Conservation (phyloP, 2,797 vertebrate genomes). For the Mus caroli region DNA sequence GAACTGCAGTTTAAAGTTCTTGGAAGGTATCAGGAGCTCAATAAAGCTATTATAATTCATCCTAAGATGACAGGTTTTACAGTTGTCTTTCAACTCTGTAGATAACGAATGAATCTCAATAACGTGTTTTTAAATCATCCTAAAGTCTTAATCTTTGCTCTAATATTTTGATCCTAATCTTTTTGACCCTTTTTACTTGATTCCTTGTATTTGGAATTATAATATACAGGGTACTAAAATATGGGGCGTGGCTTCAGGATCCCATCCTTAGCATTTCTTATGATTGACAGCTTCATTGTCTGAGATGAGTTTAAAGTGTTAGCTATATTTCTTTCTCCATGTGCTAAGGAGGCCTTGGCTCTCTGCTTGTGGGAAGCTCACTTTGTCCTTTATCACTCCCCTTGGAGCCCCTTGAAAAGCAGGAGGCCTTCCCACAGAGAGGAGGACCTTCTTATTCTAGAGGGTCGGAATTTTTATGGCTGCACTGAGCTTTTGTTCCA, state of each 20-base stretch:
- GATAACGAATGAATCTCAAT: neutral
- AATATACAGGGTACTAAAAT: neutral
- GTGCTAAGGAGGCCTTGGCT: neutral
- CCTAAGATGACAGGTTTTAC: neutral
- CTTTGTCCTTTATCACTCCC: neutral
- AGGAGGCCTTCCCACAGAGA: neutral
- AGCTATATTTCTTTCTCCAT: neutral
- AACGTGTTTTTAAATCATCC: neutral
- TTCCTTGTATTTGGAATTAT: slow-evolving; percentile 28
- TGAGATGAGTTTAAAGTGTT: neutral
- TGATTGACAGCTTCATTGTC: neutral
- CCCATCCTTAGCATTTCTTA: neutral
- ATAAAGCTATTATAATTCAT: neutral
- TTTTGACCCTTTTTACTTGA: neutral
- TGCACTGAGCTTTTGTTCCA: neutral
- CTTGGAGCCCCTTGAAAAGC: neutral
- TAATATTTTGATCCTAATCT: neutral
- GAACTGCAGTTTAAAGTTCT: neutral
- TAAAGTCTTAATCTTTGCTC: neutral
- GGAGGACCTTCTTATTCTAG: neutral
- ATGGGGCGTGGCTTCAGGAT: neutral
- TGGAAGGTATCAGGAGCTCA: neutral
- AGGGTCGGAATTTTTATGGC: slow-evolving; percentile 28
- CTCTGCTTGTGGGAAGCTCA: neutral
- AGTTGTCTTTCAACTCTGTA: neutral